These are phyloP conservation scores for Camponotus floridanus DNA, from an alignment of 1,140 invertebrate species.

Conservation along the genomic window DNA sequence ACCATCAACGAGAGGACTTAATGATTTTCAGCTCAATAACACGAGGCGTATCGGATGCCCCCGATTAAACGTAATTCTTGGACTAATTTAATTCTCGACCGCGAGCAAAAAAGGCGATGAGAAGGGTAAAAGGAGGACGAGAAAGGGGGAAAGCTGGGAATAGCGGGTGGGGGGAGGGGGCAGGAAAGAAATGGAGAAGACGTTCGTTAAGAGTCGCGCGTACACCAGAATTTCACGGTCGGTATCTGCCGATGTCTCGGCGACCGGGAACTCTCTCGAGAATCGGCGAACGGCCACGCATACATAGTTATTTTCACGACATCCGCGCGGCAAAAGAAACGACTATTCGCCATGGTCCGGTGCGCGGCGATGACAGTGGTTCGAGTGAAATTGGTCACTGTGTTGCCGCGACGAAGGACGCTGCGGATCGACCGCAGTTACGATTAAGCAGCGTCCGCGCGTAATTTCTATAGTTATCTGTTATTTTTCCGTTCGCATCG, in stretches of 20 bases:
- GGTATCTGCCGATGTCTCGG: conserved; percentile 53
- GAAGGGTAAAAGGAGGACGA: not conserved
- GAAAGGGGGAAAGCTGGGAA: no score
- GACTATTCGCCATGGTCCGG: conserved; percentile 74
- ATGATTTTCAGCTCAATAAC: conserved; percentile 39
- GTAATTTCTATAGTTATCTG: conserved; percentile 67
- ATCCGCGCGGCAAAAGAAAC: conserved; percentile 76
- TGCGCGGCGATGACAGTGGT: conserved; percentile 72
- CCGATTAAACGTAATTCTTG: conserved; percentile 45
- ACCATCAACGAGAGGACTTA: not conserved
- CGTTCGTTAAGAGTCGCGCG: conserved; percentile 68
- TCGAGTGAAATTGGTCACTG: conserved; percentile 74
- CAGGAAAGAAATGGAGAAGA: conserved; percentile 22
- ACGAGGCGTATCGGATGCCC: conserved; percentile 30
- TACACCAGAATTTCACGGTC: conserved; percentile 72
- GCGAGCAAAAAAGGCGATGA: conserved; percentile 15
- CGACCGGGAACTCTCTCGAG: conserved; percentile 37
- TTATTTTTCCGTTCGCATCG: conserved; percentile 37
- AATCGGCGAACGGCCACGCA: conserved; percentile 63
- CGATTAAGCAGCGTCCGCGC: conserved; percentile 68
- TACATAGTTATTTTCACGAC: conserved; percentile 76
- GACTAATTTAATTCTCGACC: conserved; percentile 54
- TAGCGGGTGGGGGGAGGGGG: not conserved
- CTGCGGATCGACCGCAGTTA: conserved; percentile 70
- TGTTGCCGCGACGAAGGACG: conserved; percentile 72